These are phyloP conservation scores for Parnassius mnemosyne DNA, from an alignment of 2,888 invertebrate species.

Conservation along the genomic window DNA sequence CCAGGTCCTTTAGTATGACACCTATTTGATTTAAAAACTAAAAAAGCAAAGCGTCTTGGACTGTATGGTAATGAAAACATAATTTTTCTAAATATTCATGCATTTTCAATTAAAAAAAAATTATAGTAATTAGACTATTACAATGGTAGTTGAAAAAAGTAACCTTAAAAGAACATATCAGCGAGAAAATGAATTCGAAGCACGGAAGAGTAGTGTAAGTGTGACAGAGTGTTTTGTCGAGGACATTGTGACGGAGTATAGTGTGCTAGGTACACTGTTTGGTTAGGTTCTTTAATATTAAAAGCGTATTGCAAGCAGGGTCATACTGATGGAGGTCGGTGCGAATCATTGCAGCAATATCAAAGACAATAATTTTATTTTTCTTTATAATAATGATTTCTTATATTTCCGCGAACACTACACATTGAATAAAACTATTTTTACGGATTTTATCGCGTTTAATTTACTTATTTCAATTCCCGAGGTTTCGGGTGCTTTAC, in stretches of 20 bases:
- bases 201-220: constrained; percentile 31
- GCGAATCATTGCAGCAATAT: constrained; percentile 32
- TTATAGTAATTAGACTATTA: constrained; percentile 5
- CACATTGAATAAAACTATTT: too few relatives aligned
- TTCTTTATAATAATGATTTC: background rate
- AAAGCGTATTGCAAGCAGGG: constrained; percentile 47
- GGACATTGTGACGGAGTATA: constrained; percentile 35
- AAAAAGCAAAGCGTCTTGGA: constrained; percentile 39
- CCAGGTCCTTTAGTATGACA: constrained; percentile 42
- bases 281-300: constrained; percentile 34
- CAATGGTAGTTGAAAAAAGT: constrained; percentile 2
- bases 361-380: background rate
- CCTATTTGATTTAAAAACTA: constrained; percentile 55
- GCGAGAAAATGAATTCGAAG: constrained; percentile 36
- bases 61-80: constrained; percentile 23
- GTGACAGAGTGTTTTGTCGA: constrained; percentile 39
- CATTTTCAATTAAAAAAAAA: constrained; percentile 11
- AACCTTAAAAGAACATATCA: constrained; percentile 16
- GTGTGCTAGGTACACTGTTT: constrained; percentile 35
- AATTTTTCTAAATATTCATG: constrained; percentile 16
- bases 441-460: too few relatives aligned
- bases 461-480: too few relatives aligned
- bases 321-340: constrained; percentile 33
- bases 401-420: too few relatives aligned
- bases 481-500: too few relatives aligned